Conservation (phyloP, 2,797 vertebrate genomes). For the Rhincodon typus region DNA sequence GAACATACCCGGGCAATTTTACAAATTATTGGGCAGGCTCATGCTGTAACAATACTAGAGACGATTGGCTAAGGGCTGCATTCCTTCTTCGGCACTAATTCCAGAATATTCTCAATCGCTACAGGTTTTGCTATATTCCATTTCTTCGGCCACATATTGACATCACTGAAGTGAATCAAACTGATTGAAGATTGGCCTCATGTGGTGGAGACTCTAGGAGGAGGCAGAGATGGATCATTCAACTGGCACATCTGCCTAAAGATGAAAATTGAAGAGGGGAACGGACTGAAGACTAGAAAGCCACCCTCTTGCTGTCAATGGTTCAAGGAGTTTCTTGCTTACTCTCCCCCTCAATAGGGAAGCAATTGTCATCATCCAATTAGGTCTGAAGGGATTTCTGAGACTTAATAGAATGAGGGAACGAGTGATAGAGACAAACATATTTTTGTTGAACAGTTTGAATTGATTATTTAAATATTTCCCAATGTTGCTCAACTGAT, state of each 20-base stretch:
- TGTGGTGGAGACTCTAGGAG: not conserved
- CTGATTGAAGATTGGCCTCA: not conserved
- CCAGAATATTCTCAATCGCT: not conserved
- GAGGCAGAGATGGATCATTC: no score
- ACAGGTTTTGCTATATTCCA: not conserved
- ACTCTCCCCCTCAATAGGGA: not conserved
- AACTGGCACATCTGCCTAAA: not conserved
- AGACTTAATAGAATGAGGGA: no score
- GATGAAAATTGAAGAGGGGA: not conserved
- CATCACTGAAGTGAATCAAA: not conserved
- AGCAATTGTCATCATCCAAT: not conserved
- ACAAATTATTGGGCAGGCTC: no score
- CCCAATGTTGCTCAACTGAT: no score
- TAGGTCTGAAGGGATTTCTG: no score
- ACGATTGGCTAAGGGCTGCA: no score
- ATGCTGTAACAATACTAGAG: no score
- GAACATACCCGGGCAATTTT: no score
- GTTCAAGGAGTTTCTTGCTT: not conserved
- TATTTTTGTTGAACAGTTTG: no score
- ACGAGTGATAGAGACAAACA: no score
- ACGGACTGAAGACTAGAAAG: not conserved
- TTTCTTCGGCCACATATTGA: not conserved
- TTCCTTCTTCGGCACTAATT: not conserved
- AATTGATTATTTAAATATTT: no score
- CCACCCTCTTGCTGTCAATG: not conserved